phyloP scores from a whole-genome alignment of 2,113 vertebrate species.

The Craseonycteris thonglongyai region DNA sequence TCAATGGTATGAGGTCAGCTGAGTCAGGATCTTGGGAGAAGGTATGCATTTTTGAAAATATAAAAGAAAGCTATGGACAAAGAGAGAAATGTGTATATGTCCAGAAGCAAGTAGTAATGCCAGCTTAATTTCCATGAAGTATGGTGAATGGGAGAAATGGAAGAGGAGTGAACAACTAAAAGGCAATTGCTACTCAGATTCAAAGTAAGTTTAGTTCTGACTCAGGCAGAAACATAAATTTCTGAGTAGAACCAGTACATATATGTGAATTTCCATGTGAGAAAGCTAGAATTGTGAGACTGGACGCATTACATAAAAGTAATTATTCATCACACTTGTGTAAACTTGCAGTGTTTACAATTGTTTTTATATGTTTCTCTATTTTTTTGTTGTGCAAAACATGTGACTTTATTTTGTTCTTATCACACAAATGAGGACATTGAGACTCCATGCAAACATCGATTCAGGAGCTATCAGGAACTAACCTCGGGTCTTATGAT shows the following conservation, averaged over 20 bases:
- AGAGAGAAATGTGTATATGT: not conserved
- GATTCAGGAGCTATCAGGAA: not conserved
- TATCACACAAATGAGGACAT: not conserved
- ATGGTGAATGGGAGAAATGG: not conserved
- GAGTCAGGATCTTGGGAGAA: not conserved
- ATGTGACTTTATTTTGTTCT: not conserved
- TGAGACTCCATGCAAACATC: not conserved
- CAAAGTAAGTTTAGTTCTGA: not conserved
- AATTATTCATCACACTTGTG: not conserved
- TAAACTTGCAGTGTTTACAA: not conserved
- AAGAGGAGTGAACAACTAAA: not conserved
- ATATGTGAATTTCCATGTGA: not conserved
- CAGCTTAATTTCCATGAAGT: not conserved
- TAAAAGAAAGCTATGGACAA: not conserved
- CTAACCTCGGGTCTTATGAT: not conserved
- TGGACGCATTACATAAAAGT: not conserved
- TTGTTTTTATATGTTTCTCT: conserved; percentile 8
- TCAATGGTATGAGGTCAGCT: not conserved
- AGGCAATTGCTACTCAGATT: not conserved
- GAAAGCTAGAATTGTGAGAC: not conserved
- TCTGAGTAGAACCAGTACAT: not conserved
- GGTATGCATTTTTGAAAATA: conserved; percentile 17
- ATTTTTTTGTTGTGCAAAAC: not conserved
- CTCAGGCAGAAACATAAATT: not conserved
- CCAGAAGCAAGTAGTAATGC: not conserved